Percentiles rank a stretch among this genome's conserved stretches.
These are phyloP conservation scores for Timema podura DNA, from an alignment of 2,888 invertebrate genomes.

Conservation along the genomic window DNA sequence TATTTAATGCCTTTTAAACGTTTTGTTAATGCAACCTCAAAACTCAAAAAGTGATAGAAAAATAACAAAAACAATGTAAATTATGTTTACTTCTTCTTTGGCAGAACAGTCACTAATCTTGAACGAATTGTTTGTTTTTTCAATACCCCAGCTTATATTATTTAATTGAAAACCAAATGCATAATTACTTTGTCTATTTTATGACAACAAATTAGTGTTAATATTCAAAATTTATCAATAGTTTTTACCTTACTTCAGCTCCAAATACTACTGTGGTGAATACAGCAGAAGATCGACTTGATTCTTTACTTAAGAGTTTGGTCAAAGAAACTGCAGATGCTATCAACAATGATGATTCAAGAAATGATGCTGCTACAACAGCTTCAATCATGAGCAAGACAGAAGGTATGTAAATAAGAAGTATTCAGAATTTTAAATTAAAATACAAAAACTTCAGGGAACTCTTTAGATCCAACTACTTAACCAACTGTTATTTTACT, in stretches of 20 bases:
- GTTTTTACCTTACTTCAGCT: background rate
- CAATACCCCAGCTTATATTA: too few species aligned
- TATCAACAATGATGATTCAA: constrained; percentile 29
- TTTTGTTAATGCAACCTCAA: too few species aligned
- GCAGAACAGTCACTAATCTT: too few species aligned
- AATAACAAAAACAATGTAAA: too few species aligned
- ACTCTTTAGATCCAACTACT: too few species aligned
- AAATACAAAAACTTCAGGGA: too few species aligned
- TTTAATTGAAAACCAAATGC: background rate
- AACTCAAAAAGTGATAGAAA: too few species aligned
- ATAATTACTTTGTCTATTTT: background rate
- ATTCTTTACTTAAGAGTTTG: constrained; percentile 71
- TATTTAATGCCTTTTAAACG: too few species aligned
- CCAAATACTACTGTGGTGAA: constrained; percentile 3
- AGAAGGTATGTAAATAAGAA: constrained; percentile 48
- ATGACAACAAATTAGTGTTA: background rate
- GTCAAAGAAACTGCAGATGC: constrained; percentile 54
- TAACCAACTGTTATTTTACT: too few species aligned
- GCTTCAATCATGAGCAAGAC: constrained; percentile 39
- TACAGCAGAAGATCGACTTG: constrained; percentile 57
- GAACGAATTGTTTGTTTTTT: too few species aligned
- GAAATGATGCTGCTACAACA: constrained; percentile 40
- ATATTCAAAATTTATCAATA: background rate
- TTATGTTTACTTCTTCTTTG: too few species aligned
- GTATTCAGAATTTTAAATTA: background rate